These are phyloP conservation scores for Chiridota heheva DNA, from an alignment of 35 echinoderm and acorn worm genomes.

Conservation along the genomic window DNA sequence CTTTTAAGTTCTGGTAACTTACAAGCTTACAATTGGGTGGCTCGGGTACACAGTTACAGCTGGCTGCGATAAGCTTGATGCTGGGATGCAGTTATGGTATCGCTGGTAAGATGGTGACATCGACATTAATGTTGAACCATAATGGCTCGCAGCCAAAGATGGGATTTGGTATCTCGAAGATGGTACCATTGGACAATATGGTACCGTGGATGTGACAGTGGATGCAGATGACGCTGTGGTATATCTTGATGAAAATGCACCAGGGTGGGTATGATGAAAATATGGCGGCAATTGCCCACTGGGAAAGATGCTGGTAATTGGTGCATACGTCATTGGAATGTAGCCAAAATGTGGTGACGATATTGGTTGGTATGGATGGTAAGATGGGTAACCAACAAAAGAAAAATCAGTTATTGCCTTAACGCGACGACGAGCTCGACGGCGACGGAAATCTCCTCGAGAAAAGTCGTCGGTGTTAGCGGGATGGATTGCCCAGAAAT, in stretches of 20 bases:
- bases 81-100: too few species aligned
- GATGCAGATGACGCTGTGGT: neutral
- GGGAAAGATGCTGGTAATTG: conserved; percentile 5
- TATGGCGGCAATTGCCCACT: conserved; percentile 1
- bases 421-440: conserved; percentile 81
- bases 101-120: too few species aligned
- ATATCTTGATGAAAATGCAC: neutral
- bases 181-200: too few species aligned
- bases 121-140: too few species aligned
- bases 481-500: conserved; percentile 95
- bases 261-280: too few species aligned
- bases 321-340: conserved; percentile 61
- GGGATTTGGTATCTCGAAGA: too few species aligned
- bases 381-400: conserved; percentile 43
- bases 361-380: conserved; percentile 9
- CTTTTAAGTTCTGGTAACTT: too few species aligned
- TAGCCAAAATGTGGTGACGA: conserved; percentile 26
- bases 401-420: conserved; percentile 41
- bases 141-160: too few species aligned
- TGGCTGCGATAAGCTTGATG: too few species aligned
- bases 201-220: conserved; percentile 2
- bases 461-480: conserved; percentile 84
- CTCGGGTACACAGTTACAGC: too few species aligned
- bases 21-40: too few species aligned
- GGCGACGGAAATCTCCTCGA: conserved; percentile 77